A percentile compares a stretch with the other conserved stretches of the same genome.
These are phyloP conservation scores for Chaetodon auriga DNA, from an alignment of 2,113 vertebrate species.

Conservation along the genomic window DNA sequence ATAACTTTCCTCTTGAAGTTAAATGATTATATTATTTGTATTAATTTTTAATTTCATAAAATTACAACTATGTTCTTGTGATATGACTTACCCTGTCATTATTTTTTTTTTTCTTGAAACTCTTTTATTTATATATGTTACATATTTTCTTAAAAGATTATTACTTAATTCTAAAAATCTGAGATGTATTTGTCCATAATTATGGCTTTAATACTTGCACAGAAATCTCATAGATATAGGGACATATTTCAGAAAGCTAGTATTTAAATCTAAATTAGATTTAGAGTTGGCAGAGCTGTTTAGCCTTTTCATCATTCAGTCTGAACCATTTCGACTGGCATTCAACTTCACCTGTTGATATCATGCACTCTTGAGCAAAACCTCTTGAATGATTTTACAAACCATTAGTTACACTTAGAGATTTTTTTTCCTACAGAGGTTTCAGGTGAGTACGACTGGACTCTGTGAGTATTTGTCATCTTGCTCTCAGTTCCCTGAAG, in stretches of 20 bases:
- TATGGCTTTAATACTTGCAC: neutral
- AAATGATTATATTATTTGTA: too few species aligned
- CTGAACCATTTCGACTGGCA: neutral
- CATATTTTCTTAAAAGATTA: too few species aligned
- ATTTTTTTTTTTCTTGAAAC: neutral
- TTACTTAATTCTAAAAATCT: too few species aligned
- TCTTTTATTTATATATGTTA: too few species aligned
- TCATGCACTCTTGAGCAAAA: neutral
- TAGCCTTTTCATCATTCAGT: neutral
- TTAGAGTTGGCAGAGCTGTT: neutral
- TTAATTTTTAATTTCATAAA: neutral
- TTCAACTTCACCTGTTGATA: neutral
- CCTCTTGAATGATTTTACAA: neutral
- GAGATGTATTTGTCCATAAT: too few species aligned
- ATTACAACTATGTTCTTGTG: neutral
- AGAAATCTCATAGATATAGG: neutral
- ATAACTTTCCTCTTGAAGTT: neutral
- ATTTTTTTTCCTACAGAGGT: neutral
- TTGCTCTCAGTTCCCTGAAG: neutral
- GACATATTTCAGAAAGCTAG: neutral
- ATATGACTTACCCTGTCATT: too few species aligned
- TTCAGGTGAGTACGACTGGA: constrained; percentile 34
- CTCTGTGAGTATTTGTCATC: neutral
- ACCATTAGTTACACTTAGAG: neutral
- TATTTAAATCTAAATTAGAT: neutral